Evolutionary conservation across 2,888 invertebrate species (phyloP).

Genomic region (Lochmaea crataegi): DNA sequence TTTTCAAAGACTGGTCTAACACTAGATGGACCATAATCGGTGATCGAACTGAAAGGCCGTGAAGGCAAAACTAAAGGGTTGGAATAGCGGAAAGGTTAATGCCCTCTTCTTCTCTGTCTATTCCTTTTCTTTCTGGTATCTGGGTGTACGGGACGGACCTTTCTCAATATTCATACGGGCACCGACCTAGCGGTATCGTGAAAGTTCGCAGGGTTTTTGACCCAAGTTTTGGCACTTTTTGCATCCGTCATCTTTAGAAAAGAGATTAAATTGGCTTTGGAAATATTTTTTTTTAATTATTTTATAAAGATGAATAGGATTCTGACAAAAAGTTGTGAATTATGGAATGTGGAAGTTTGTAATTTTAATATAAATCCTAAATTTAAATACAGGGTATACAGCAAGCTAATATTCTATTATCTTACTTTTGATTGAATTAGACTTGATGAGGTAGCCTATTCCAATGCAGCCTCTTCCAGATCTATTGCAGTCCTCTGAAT

Average conservation of each 20-base stretch:
- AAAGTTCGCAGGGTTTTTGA: conserved; percentile 9
- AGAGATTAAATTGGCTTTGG: not conserved
- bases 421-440: too few relatives aligned
- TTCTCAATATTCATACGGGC: conserved; percentile 19
- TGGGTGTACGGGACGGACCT: conserved; percentile 20
- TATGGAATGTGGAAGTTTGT: too few relatives aligned
- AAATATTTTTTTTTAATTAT: not conserved
- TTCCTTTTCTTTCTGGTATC: conserved; percentile 4
- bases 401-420: too few relatives aligned
- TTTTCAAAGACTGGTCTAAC: conserved; percentile 9
- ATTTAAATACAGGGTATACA: too few relatives aligned
- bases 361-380: too few relatives aligned
- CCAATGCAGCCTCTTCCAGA: too few relatives aligned
- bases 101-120: conserved; percentile 5
- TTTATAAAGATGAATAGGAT: not conserved
- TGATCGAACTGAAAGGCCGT: conserved; percentile 16
- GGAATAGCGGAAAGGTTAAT: conserved; percentile 28
- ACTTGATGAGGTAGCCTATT: too few relatives aligned
- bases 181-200: conserved; percentile 15
- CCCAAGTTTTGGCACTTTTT: not conserved
- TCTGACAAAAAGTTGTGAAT: too few relatives aligned
- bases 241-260: not conserved
- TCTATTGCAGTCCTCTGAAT: too few relatives aligned
- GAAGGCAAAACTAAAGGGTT: conserved; percentile 22
- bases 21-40: conserved; percentile 16